Evolutionary conservation across 2,888 invertebrate species (phyloP).

Genomic region (Lypha dubia): DNA sequence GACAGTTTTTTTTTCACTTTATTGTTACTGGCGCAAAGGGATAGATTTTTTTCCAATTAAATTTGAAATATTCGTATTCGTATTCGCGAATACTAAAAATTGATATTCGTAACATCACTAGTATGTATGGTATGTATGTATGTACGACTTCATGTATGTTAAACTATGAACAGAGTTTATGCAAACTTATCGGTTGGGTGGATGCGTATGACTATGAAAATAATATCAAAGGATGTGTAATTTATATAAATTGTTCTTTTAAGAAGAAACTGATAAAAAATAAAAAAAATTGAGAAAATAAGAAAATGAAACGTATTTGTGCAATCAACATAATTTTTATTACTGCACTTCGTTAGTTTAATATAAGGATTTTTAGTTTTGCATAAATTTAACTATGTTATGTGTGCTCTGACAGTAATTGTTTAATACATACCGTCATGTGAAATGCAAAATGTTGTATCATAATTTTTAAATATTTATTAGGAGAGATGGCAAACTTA

Average conservation of each 20-base stretch:
- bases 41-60: no score
- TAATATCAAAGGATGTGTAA: not conserved
- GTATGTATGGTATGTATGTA: no score
- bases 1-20: no score
- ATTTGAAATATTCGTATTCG: no score
- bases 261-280: not conserved
- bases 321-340: not conserved
- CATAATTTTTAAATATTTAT: not conserved
- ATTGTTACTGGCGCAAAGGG: no score
- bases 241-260: conserved; percentile 1
- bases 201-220: not conserved
- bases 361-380: not conserved
- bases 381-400: no score
- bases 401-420: no score
- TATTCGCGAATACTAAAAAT: no score
- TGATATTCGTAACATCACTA: no score
- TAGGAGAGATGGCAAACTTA: no score
- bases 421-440: not conserved
- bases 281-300: not conserved
- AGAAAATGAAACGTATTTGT: not conserved
- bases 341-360: not conserved
- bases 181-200: not conserved
- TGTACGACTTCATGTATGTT: not conserved
- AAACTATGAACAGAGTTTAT: conserved; percentile 1
- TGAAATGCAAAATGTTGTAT: no score